Evolutionary conservation across 1,140 invertebrate genomes (phyloP).

Genomic region (Macrostomum lignano): DNA sequence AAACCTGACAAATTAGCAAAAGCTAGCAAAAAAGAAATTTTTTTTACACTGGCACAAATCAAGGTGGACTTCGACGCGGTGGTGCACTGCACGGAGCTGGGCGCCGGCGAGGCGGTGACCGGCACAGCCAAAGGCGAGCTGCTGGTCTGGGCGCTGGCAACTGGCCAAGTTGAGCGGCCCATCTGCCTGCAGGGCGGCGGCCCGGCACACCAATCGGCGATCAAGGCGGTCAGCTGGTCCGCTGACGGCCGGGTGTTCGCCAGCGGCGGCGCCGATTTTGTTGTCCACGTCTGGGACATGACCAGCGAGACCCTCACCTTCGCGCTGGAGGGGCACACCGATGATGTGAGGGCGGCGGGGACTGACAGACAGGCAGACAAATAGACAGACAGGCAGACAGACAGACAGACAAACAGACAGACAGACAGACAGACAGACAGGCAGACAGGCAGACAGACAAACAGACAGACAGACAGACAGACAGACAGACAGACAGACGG

Average conservation of each 20-base stretch:
- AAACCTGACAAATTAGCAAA: no score
- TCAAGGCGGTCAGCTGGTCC: conserved; percentile 18
- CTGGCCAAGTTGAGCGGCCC: conserved; percentile 14
- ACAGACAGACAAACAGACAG: no score
- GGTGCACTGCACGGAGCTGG: no score
- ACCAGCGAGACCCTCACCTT: conserved; percentile 15
- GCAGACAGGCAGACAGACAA: no score
- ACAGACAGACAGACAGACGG: no score
- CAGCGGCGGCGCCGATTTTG: conserved; percentile 21
- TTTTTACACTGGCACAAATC: no score
- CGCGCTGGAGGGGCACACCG: conserved; percentile 18
- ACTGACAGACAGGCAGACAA: no score
- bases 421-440: no score
- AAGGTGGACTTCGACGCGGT: no score
- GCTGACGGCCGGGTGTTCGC: conserved; percentile 19
- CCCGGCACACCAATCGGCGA: conserved; percentile 15
- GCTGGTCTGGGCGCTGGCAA: conserved; percentile 21
- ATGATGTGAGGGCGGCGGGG: conserved; percentile 17
- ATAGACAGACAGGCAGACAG: no score
- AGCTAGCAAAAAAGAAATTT: no score
- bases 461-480: no score
- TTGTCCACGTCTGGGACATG: conserved; percentile 23
- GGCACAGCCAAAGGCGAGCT: conserved; percentile 22
- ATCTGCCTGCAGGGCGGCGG: background rate
- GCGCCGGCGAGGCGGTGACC: conserved; percentile 25